A percentile compares a stretch with the other conserved stretches of the same genome.
These are phyloP conservation scores for Drosophila navojoa DNA, from an alignment of 1,140 invertebrate species.

Conservation along the genomic window DNA sequence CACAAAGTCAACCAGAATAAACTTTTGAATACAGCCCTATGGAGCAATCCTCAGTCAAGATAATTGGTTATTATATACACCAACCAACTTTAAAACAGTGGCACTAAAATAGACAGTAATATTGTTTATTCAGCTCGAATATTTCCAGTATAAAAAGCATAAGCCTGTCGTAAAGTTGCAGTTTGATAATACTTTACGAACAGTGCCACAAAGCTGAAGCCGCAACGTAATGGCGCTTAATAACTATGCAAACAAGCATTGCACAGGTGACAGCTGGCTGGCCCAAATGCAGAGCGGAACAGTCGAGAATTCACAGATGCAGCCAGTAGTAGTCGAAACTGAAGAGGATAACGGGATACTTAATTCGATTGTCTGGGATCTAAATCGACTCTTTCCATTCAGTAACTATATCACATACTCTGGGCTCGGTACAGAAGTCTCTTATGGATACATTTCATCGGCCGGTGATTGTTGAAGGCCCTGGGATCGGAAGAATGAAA, in stretches of 20 bases:
- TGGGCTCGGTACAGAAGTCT: background rate
- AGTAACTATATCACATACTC: background rate
- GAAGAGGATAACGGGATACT: background rate
- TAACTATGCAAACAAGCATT: constrained; percentile 14
- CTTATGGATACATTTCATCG: too few relatives aligned
- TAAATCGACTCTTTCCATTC: background rate
- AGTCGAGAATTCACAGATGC: constrained; percentile 7
- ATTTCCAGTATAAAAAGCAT: too few relatives aligned
- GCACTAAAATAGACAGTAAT: too few relatives aligned
- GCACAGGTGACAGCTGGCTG: background rate
- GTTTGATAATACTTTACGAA: background rate
- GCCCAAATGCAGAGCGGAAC: background rate
- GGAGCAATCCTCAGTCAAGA: too few relatives aligned
- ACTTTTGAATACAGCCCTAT: too few relatives aligned
- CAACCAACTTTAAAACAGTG: too few relatives aligned
- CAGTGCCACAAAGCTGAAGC: background rate
- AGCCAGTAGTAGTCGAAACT: background rate
- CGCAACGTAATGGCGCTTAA: constrained; percentile 1
- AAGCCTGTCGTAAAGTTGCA: too few relatives aligned
- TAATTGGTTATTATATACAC: too few relatives aligned
- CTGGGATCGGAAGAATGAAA: too few relatives aligned
- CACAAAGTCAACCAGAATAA: too few relatives aligned
- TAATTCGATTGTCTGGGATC: background rate
- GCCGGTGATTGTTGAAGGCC: too few relatives aligned
- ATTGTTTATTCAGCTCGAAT: too few relatives aligned